These are phyloP conservation scores for Cheilosia variabilis DNA, from an alignment of 2,888 invertebrate genomes.

Conservation along the genomic window DNA sequence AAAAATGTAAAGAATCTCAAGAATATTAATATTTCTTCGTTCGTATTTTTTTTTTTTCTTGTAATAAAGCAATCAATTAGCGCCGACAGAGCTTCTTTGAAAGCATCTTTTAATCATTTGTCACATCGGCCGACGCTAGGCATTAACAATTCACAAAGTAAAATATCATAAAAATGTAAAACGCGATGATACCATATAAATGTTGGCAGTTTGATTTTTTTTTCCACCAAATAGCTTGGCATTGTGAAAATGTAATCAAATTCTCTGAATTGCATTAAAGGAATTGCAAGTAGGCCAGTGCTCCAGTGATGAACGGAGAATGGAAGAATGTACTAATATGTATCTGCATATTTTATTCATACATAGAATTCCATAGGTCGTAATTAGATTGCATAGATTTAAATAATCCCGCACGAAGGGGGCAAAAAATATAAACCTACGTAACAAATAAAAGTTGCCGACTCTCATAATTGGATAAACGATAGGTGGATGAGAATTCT, in stretches of 20 bases:
- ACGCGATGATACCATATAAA: conserved; percentile 57
- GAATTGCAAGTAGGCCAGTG: conserved; percentile 15
- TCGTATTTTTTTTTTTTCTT: conserved; percentile 8
- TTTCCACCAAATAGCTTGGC: background rate
- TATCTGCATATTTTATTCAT: conserved; percentile 26
- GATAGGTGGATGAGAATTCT: background rate
- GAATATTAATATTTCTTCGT: conserved; percentile 56
- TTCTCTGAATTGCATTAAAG: conserved; percentile 56
- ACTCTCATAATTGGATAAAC: background rate
- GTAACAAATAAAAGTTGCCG: background rate
- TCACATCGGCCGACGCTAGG: background rate
- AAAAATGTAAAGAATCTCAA: conserved; percentile 55
- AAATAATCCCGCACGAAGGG: conserved; percentile 19
- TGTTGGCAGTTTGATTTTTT: background rate
- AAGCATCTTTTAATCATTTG: conserved; percentile 57
- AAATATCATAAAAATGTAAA: conserved; percentile 49
- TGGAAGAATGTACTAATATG: conserved; percentile 5
- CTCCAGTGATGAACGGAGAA: background rate
- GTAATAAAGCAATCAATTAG: conserved; percentile 69
- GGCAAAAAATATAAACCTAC: background rate
- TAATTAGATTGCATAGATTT: conserved; percentile 72
- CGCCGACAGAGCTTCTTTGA: conserved; percentile 15
- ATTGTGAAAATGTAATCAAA: conserved; percentile 20
- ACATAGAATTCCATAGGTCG: conserved; percentile 27
- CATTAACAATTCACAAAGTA: conserved; percentile 43